These are phyloP conservation scores for Drosophila arawakana DNA, from an alignment of 1,140 invertebrate genomes.

Conservation along the genomic window DNA sequence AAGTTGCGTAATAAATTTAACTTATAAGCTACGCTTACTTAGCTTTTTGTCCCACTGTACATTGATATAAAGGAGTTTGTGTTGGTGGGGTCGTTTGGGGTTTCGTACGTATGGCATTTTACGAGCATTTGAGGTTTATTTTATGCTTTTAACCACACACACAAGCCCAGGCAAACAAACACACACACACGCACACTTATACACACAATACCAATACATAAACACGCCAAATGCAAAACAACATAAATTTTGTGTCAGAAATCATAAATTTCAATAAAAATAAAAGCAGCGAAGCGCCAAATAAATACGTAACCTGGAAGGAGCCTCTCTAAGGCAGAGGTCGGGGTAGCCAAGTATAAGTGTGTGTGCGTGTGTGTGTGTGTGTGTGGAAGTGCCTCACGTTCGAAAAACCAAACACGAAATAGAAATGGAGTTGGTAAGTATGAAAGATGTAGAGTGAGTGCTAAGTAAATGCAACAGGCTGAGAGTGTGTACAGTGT, in stretches of 20 bases:
- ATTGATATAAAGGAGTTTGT: slow-evolving; percentile 14
- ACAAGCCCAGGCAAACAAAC: slow-evolving; percentile 5
- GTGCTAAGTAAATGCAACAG: slow-evolving; percentile 68
- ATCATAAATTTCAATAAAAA: slow-evolving; percentile 83
- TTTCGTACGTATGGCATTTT: slow-evolving; percentile 59
- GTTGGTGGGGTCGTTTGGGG: slow-evolving; percentile 24
- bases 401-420: neutral
- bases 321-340: neutral
- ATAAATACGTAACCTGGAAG: slow-evolving; percentile 55
- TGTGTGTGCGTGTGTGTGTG: too few species aligned
- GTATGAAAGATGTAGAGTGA: neutral
- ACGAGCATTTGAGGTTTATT: slow-evolving; percentile 81
- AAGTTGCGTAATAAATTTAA: too few species aligned
- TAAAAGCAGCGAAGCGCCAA: slow-evolving; percentile 69
- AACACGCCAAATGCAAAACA: slow-evolving; percentile 64
- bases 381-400: neutral
- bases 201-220: neutral
- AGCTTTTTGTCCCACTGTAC: too few species aligned
- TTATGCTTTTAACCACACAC: slow-evolving; percentile 60
- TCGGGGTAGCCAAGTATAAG: too few species aligned
- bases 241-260: slow-evolving; percentile 80
- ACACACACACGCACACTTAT: slow-evolving; percentile 2
- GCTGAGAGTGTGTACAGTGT: slow-evolving; percentile 19
- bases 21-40: too few species aligned
- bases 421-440: neutral